phyloP scores from a whole-genome alignment of 2,888 invertebrate species.

The Cephus spinipes region DNA sequence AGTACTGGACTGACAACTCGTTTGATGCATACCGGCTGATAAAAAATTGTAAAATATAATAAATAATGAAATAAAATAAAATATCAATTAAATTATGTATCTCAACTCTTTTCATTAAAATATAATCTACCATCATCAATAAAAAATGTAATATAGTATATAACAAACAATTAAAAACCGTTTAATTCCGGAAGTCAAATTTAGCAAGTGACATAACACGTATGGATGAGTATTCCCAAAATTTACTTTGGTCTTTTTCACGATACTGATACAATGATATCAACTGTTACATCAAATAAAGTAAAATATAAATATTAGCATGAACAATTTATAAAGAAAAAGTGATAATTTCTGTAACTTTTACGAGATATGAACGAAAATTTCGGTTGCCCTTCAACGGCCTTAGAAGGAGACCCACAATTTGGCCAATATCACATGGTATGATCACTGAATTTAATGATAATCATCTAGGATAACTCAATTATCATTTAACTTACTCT shows the following conservation, averaged over 20 bases:
- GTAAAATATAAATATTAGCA: background rate
- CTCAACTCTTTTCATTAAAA: conserved; percentile 11
- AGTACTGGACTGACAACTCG: conserved; percentile 58
- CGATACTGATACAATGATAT: background rate
- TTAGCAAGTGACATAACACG: background rate
- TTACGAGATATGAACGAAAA: background rate
- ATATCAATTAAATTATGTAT: conserved; percentile 10
- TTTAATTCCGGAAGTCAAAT: background rate
- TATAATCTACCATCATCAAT: background rate
- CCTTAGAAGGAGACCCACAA: conserved; percentile 36
- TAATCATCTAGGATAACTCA: background rate
- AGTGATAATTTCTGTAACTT: background rate
- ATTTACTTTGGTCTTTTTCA: background rate
- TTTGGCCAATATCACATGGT: background rate
- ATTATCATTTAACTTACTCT: conserved; percentile 59
- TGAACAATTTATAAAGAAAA: background rate
- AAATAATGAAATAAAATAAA: background rate
- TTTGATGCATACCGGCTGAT: conserved; percentile 60
- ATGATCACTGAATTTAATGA: background rate
- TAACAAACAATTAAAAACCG: conserved; percentile 56
- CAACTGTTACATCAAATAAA: background rate
- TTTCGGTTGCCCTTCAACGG: conserved; percentile 32
- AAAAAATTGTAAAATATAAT: conserved; percentile 20
- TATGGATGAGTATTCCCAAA: background rate
- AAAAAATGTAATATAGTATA: conserved; percentile 36